Base-by-base conservation (phyloP, 2,888 invertebrate genomes). In the Leptopilina drosophilae region DNA sequence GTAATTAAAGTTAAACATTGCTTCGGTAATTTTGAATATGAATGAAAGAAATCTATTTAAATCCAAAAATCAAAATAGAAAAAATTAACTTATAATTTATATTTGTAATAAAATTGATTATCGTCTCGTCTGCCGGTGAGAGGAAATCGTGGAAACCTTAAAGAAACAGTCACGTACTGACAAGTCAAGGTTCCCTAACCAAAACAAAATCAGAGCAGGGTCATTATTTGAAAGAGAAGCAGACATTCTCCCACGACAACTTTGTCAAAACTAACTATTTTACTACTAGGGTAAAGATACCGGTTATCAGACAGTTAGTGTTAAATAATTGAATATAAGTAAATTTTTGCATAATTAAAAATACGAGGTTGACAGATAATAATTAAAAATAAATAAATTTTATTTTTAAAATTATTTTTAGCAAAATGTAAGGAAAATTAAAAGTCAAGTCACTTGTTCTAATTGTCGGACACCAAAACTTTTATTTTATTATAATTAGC, bases 191-290 rank as follows among this genome's bases (percentile, higher is more conserved):
- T 53, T 53, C 69, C 69, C 69, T 69, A 69, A 69, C 69, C 69
- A 69, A 69, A 69, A 69, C 69, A 69, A 69, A 69, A 53, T 69
- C 69, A 69, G 69, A 53, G 69, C 69, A 69, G 69, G 69, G 69
- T 49, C 69, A 26, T 69, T 33, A 69, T 53, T 56, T 53, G 14
- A 69, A 69, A 53, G 69, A 69, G 69, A 53, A 6, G 2, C 69
- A 69, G 26, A 53, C 26, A n/a, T 69, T 69, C 42, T 53, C 26
- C 53, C 67, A 67, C 49, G 67, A 14, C 49, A 8, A 20, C 53
- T 3, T 53, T 69, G 26, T 14, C 14, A 69, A 69, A 69, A 26
- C 12, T 8, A 26, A n/a, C 49, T 49, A 11, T 12, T 11, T 49
- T 12, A 49, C 49, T 49, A 2, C 11, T 49, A 20, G 20, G 20